These are phyloP conservation scores for Incurvaria masculella DNA, from an alignment of 2,888 invertebrate species.

Conservation along the genomic window DNA sequence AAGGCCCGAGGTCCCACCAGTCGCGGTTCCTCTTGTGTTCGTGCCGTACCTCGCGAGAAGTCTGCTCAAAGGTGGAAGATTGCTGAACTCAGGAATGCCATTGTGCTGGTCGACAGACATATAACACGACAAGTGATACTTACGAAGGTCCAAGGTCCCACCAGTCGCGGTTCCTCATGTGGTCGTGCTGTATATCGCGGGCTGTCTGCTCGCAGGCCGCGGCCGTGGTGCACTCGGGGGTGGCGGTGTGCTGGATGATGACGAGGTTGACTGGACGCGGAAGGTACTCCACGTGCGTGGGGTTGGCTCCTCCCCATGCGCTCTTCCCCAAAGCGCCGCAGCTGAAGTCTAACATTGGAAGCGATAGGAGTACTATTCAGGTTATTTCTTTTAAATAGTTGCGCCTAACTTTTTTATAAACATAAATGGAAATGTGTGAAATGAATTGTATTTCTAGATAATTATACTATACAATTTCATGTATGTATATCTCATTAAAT, in stretches of 20 bases:
- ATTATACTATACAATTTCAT: too few species aligned
- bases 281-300: slow-evolving; percentile 51
- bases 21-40: not conserved
- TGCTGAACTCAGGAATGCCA: slow-evolving; percentile 37
- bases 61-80: slow-evolving; percentile 34
- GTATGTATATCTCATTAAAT: too few species aligned
- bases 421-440: too few species aligned
- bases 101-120: too few species aligned
- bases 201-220: slow-evolving; percentile 31
- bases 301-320: slow-evolving; percentile 58
- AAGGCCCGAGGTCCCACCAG: slow-evolving; percentile 1
- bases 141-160: slow-evolving; percentile 4
- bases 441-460: too few species aligned
- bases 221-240: slow-evolving; percentile 38
- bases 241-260: slow-evolving; percentile 58
- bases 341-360: not conserved
- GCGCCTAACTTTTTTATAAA: too few species aligned
- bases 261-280: slow-evolving; percentile 54
- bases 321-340: slow-evolving; percentile 47
- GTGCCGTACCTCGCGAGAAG: not conserved
- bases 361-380: too few species aligned
- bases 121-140: too few species aligned
- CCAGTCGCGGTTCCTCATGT: not conserved
- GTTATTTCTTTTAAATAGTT: too few species aligned
- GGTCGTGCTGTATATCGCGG: slow-evolving; percentile 1